Evolutionary conservation across 2,888 invertebrate genomes (phyloP).

Genomic region (Cataglyphis rosenhaueri): DNA sequence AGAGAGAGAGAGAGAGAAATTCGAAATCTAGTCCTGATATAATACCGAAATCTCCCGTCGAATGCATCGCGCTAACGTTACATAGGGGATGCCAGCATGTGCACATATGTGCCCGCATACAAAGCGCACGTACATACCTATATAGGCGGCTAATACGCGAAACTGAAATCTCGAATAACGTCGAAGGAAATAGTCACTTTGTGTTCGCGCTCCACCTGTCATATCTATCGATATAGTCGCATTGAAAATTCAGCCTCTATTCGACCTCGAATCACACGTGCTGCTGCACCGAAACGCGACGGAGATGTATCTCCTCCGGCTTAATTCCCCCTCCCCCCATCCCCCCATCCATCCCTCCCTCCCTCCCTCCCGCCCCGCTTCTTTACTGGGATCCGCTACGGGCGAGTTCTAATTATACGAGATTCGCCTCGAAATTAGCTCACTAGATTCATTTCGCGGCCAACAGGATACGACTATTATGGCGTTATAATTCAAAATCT

Average conservation of each 20-base stretch:
- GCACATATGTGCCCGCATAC: not conserved
- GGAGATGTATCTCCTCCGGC: conserved; percentile 6
- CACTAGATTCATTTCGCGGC: conserved; percentile 37
- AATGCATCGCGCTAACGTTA: not conserved
- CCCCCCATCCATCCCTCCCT: too few species aligned
- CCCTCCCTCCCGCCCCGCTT: not conserved
- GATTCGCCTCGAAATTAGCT: conserved; percentile 60
- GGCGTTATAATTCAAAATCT: conserved; percentile 34
- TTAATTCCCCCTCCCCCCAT: not conserved
- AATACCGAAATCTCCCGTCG: not conserved
- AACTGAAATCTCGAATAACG: conserved; percentile 40
- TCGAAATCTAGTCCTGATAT: not conserved
- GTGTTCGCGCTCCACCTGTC: conserved; percentile 7
- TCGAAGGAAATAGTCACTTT: conserved; percentile 55
- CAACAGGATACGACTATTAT: conserved; percentile 33
- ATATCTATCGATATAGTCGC: conserved; percentile 8
- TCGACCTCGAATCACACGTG: conserved; percentile 1
- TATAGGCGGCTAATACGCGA: conserved; percentile 20
- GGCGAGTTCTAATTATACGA: conserved; percentile 59
- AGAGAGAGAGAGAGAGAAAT: not conserved
- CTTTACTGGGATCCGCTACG: not conserved
- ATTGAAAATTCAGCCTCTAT: conserved; percentile 12
- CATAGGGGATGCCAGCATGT: conserved; percentile 10
- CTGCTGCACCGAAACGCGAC: not conserved
- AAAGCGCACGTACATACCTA: too few species aligned